A percentile compares a stretch with the other conserved stretches of the same genome.
phyloP scores from a whole-genome alignment of 1,140 invertebrate genomes.

The Amyelois transitella region DNA sequence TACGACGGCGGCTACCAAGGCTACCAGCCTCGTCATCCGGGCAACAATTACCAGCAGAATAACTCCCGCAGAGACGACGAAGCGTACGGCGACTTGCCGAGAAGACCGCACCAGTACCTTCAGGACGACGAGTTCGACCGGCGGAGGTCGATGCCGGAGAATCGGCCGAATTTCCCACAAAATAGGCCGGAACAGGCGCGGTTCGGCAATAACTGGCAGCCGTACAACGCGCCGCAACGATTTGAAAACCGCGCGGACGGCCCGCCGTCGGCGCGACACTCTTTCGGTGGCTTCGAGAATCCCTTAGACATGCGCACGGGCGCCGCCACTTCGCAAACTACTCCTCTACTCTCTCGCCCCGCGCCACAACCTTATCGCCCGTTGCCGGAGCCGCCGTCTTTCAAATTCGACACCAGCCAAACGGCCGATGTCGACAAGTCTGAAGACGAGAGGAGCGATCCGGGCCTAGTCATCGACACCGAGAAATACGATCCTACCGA shows the following conservation, averaged over 20 bases:
- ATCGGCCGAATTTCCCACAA: constrained; percentile 19
- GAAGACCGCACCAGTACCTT: constrained; percentile 31
- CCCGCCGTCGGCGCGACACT: constrained; percentile 25
- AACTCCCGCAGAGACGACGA: constrained; percentile 35
- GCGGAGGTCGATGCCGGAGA: constrained; percentile 22
- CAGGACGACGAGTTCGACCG: constrained; percentile 41
- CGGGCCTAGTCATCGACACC: constrained; percentile 79
- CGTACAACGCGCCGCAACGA: constrained; percentile 9
- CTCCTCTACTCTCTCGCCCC: background rate
- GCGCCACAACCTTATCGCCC: constrained; percentile 25
- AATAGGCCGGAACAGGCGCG: constrained; percentile 28
- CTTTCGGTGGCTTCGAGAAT: constrained; percentile 51
- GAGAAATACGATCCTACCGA: constrained; percentile 80
- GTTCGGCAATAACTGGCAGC: constrained; percentile 29
- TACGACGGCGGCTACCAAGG: constrained; percentile 27
- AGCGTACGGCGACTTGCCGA: constrained; percentile 29
- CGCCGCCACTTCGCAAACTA: background rate
- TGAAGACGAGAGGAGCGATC: constrained; percentile 78
- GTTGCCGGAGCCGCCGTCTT: constrained; percentile 75
- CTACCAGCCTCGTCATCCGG: constrained; percentile 9
- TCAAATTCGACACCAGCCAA: constrained; percentile 63
- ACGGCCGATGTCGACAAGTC: constrained; percentile 49
- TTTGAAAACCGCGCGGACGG: constrained; percentile 11
- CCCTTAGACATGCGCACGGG: constrained; percentile 51
- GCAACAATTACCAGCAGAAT: constrained; percentile 26